A percentile compares a stretch with the other conserved stretches of the same genome.
phyloP scores from a whole-genome alignment of 1,140 invertebrate genomes.

The Bombus cullumanus region DNA sequence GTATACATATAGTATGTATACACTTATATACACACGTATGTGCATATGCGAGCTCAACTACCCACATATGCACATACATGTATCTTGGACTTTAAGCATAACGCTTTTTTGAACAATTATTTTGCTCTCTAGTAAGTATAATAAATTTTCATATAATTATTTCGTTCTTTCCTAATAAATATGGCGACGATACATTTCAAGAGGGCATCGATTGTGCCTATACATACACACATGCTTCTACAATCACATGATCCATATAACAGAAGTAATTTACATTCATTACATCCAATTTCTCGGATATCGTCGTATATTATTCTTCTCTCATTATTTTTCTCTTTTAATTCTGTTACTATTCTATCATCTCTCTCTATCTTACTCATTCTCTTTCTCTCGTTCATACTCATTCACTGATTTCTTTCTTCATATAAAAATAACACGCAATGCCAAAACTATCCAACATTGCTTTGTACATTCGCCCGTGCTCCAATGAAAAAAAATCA shows the following conservation, averaged over 20 bases:
- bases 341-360: constrained; percentile 59
- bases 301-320: constrained; percentile 54
- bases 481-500: constrained; percentile 81
- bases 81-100: constrained; percentile 39
- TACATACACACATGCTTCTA: background rate
- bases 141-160: constrained; percentile 73
- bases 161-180: constrained; percentile 67
- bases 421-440: constrained; percentile 82
- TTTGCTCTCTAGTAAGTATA: constrained; percentile 32
- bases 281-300: constrained; percentile 40
- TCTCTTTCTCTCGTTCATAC: no score
- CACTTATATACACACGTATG: background rate
- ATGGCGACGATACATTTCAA: constrained; percentile 63
- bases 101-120: constrained; percentile 28
- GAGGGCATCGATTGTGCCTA: constrained; percentile 31
- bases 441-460: constrained; percentile 80
- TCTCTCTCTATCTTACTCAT: background rate
- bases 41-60: background rate
- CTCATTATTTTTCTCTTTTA: constrained; percentile 51
- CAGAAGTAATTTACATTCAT: background rate
- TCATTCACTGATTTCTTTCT: background rate
- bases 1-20: background rate
- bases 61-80: background rate
- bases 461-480: constrained; percentile 84
- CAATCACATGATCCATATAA: background rate